These are phyloP conservation scores for Harpegnathos saltator DNA, from an alignment of 1,140 invertebrate species.

Conservation along the genomic window DNA sequence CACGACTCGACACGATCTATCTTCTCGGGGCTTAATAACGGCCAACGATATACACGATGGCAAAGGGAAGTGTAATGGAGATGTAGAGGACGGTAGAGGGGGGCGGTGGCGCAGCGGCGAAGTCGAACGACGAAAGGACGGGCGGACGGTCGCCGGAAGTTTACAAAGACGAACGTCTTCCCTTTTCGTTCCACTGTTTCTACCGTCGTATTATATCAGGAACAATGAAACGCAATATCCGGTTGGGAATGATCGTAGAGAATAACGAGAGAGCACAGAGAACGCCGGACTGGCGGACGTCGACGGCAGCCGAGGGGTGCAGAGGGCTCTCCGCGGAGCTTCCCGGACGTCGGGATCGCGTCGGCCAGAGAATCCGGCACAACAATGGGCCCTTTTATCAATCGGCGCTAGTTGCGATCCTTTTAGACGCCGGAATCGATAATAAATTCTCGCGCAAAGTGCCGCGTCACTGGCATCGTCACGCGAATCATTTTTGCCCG, in stretches of 20 bases:
- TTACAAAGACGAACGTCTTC: constrained; percentile 50
- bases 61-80: constrained; percentile 52
- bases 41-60: constrained; percentile 9
- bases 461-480: no score
- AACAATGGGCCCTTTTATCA: constrained; percentile 70
- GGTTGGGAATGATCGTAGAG: constrained; percentile 35
- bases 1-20: constrained; percentile 25
- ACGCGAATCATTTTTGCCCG: no score
- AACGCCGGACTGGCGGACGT: no score
- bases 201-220: constrained; percentile 66
- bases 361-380: constrained; percentile 55
- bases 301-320: neutral
- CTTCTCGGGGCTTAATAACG: constrained; percentile 47
- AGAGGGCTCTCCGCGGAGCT: constrained; percentile 2
- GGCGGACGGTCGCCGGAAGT: constrained; percentile 13
- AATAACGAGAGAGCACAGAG: neutral
- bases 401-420: constrained; percentile 68
- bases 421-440: constrained; percentile 64
- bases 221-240: constrained; percentile 73
- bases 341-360: constrained; percentile 2
- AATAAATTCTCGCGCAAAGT: constrained; percentile 67
- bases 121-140: constrained; percentile 1
- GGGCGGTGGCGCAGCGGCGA: neutral
- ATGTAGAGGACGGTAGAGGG: constrained; percentile 19
- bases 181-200: constrained; percentile 53